Evolutionary conservation across 1,140 invertebrate genomes (phyloP).

Genomic region (Diuraphis noxia): DNA sequence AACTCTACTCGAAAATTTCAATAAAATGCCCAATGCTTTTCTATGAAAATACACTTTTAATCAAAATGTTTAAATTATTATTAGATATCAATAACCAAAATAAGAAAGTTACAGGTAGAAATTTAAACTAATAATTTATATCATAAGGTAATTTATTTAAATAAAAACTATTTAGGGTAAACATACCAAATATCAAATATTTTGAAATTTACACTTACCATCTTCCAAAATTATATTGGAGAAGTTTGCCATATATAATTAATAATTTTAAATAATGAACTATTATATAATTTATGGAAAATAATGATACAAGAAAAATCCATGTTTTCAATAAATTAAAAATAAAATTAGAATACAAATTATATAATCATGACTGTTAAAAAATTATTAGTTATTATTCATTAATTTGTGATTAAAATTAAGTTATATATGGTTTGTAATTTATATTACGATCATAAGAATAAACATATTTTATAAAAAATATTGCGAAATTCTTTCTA

Average conservation of each 20-base stretch:
- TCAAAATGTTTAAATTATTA: background rate
- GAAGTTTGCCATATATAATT: background rate
- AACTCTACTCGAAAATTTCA: background rate
- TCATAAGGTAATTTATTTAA: conserved; percentile 27
- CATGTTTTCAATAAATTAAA: background rate
- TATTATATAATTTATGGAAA: background rate
- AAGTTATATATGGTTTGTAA: background rate
- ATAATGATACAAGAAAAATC: background rate
- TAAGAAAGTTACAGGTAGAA: background rate
- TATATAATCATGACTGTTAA: background rate
- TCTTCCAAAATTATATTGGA: background rate
- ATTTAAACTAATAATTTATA: conserved; percentile 6
- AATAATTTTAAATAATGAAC: background rate
- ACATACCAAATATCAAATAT: conserved; percentile 19
- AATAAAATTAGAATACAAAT: conserved; percentile 11
- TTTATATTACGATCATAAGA: conserved; percentile 15
- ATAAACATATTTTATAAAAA: conserved; percentile 41
- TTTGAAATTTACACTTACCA: background rate
- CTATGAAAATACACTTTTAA: background rate
- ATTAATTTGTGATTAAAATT: background rate
- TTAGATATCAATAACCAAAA: background rate
- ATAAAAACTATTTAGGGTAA: conserved; percentile 13
- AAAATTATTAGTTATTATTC: background rate
- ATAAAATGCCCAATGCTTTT: background rate
- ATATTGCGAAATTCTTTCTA: conserved; percentile 29